Evolutionary conservation across 2,113 vertebrate species (phyloP), one percentile per base, ranked within the genome.

Genomic region (Rallus limicola): DNA sequence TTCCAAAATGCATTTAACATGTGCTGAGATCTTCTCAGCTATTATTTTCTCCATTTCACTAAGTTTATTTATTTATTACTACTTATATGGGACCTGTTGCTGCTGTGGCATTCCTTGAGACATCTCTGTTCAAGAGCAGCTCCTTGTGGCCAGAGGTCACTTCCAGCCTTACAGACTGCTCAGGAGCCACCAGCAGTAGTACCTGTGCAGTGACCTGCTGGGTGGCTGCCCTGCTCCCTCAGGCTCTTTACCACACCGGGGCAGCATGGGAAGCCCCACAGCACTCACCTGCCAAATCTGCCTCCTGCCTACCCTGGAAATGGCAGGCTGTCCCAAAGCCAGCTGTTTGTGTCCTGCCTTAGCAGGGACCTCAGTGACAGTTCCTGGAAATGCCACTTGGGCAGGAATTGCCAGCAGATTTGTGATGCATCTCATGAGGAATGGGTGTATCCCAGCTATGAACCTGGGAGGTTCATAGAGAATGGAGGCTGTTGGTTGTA

Each of bases 131-230:
- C 15, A 50, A 67, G 33, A 63, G 53, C 55, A 81, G 21, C 10
- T 68, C 33, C 62, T 53, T 33, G 1, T 40, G 60, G 29, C 53
- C 44, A 11, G 72, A 42, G 25, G 8, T 52, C 8, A 3, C 29
- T 44, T 3, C 18, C 48, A 11, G 1, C 9, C 40, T 28, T 55
- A 8, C 0, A 0, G 25, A 53, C 12, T n/a, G 26, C 33, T 62
- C 26, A 15, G 16, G 21, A 36, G 26, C 72, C 55, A 29, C 36
- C 53, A 31, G 33, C 36, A 16, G 8, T 12, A 38, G 46, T 19
- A 42, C 26, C 16, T 21, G 31, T 31, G 46, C 55, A 26, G 5
- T 10, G 24, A 8, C 31, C 33, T 9, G 5, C 7, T 60, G 21
- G 44, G 40, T 33, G 40, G 21, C 82, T 85, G 60, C 60, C 40